Base-by-base conservation (phyloP, 2,888 invertebrate species). In the Phaonia tiefii region DNA sequence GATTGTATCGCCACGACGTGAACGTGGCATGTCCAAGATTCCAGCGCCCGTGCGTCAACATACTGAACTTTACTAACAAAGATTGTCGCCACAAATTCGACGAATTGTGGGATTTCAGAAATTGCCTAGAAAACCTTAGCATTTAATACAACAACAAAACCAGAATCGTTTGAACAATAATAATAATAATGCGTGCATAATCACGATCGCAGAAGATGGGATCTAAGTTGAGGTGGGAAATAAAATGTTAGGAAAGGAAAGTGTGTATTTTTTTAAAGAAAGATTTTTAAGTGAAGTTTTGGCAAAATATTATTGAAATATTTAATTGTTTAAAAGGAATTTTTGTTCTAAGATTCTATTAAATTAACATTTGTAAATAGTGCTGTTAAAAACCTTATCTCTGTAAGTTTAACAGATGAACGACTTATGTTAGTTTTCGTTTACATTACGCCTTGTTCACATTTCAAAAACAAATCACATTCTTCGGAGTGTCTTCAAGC, bases 41-140 rank as follows among this genome's bases (percentile, higher is more conserved):
- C 91, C 91, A 80, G 90, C 90, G 80, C 91, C 91, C 25, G 88
- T 90, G 75, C 87, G 89, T 25, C 90, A 89, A 79, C 88, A 90
- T 67, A 90, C 89, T 65, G 89, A 90, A 83, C 90, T 90, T 84
- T 90, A 90, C 85, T 90, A 87, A 89, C 88, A 86, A 83, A 86
- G 82, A 85, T 81, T 84, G 66, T 83, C 84, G 69, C 84, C 84
- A 84, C 85, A 84, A 72, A 86, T 75, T 66, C 85, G 86, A 82
- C 85, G 81, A 46, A 80, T 83, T 75, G 77, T 84, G 49, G 76
- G 79, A 66, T 54, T 71, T 77, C 82, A 49, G 78, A 82, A 72
- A 70, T 71, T 80, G 46, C 75, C 75, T 39, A 58, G 74, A 73
- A 82, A 60, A 63, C 73, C 71, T 75, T 75, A 83, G 82, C 82